Base-by-base conservation (phyloP, 2,888 invertebrate species). In the Clanis bilineata region DNA sequence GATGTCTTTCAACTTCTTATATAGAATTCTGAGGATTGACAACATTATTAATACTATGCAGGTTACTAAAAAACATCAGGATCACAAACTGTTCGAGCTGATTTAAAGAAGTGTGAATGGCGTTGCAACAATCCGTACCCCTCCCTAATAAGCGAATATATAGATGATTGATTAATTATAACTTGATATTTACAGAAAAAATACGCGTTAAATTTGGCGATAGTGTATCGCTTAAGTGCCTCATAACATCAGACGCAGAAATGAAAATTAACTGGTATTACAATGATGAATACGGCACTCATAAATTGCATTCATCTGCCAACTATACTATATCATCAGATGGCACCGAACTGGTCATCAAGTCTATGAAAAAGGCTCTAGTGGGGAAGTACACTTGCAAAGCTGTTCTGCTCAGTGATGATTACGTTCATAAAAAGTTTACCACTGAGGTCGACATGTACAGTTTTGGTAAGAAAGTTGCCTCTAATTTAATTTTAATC, bases 311-410 rank as follows among this genome's bases (percentile, higher is more conserved):
- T 21, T 25, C 61, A 39, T 65, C 62, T 39, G 60, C 56, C n/a
- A 60, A 45, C 12, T 65, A 61, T 41, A 32, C 22, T 18, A 47
- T 68, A 18, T 62, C 67, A 5, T 5, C 56, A 6, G 58, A 59
- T 38, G 62, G 63, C 54, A 60, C 45, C 5, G 41, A 57, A 23
- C 62, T 69, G 15, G 61, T 22, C 9, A 68, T 69, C 18, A 55
- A 56, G 4, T 59, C 32, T 21, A 64, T 64, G 60, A 62, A 68
- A 56, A 36, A 62, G 15, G 38, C 57, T 6, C 36, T 47, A 1
- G 57, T 9, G n/a, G 68, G 69, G 25, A 62, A 57, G 51, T 69
- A 68, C 39, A 64, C 62, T 9, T 69, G 69, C 36, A 64, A 63
- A 7, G 43, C 45, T 12, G 61, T 21, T 41, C 38, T 43, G 22